Conservation (phyloP, 2,888 invertebrate species). For the Apeira syringaria region DNA sequence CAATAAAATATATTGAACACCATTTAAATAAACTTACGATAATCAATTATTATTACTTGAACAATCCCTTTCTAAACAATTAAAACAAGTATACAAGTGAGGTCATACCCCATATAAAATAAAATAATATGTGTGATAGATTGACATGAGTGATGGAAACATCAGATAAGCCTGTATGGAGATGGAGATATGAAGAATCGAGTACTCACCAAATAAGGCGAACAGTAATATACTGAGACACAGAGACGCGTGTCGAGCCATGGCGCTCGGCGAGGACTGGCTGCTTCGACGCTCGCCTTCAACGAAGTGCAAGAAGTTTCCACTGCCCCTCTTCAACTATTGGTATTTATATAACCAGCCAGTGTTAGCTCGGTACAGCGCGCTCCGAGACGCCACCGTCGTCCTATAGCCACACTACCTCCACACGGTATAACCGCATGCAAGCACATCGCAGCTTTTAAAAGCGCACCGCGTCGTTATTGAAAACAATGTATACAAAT, state of each 20-base stretch:
- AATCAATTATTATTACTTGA: background rate
- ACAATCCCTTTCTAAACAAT: conserved; percentile 10
- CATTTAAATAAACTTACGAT: too few species aligned
- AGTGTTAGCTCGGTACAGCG: conserved; percentile 53
- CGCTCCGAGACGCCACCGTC: conserved; percentile 45
- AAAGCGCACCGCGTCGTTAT: conserved; percentile 54
- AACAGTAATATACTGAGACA: conserved; percentile 75
- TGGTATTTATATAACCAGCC: conserved; percentile 81
- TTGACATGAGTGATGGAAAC: conserved; percentile 7
- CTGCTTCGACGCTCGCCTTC: conserved; percentile 65
- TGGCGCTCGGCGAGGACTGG: conserved; percentile 79
- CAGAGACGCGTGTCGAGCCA: conserved; percentile 82
- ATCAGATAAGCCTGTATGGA: conserved; percentile 1
- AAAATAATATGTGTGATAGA: background rate
- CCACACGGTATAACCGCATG: conserved; percentile 52
- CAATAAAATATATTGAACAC: too few species aligned
- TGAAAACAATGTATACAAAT: conserved; percentile 45
- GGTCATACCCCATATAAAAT: conserved; percentile 1
- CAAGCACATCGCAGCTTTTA: conserved; percentile 62
- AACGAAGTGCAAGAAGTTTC: conserved; percentile 80
- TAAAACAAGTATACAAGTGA: conserved; percentile 1
- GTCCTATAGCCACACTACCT: conserved; percentile 62
- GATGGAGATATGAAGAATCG: conserved; percentile 17
- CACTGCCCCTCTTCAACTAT: conserved; percentile 81
- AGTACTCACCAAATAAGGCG: conserved; percentile 76